Evolutionary conservation across 2,888 invertebrate genomes (phyloP).

Genomic region (Amiota communis): DNA sequence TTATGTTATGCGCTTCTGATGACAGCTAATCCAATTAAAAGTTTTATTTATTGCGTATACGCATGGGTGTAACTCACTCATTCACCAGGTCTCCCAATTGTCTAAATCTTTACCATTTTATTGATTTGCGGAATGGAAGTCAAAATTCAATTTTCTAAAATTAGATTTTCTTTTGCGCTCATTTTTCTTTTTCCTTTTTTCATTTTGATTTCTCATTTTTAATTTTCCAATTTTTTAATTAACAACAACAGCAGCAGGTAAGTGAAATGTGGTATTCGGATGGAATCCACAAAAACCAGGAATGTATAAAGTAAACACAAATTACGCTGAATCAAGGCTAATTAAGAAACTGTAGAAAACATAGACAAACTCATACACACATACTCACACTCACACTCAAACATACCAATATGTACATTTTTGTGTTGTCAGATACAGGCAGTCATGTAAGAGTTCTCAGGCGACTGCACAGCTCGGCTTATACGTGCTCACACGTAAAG

Average conservation of each 20-base stretch:
- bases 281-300: no score
- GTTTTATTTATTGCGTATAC: slow-evolving; percentile 65
- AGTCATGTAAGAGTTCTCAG: background rate
- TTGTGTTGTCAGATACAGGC: slow-evolving; percentile 23
- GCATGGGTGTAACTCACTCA: slow-evolving; percentile 34
- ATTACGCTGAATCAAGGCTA: slow-evolving; percentile 39
- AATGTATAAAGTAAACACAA: slow-evolving; percentile 2
- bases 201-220: background rate
- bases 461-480: slow-evolving; percentile 6
- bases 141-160: slow-evolving; percentile 11
- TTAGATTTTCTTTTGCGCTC: background rate
- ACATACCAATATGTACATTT: background rate
- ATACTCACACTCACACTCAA: background rate
- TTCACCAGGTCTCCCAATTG: background rate
- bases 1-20: slow-evolving; percentile 57
- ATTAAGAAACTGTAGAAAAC: slow-evolving; percentile 48
- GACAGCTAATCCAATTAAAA: slow-evolving; percentile 70
- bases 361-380: slow-evolving; percentile 2
- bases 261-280: no score
- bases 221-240: background rate
- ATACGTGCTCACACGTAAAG: slow-evolving; percentile 23
- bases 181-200: background rate
- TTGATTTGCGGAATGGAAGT: slow-evolving; percentile 47
- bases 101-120: background rate
- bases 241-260: background rate